These are phyloP conservation scores for Subanguina moxae DNA, from an alignment of 1,140 invertebrate species.

Conservation along the genomic window DNA sequence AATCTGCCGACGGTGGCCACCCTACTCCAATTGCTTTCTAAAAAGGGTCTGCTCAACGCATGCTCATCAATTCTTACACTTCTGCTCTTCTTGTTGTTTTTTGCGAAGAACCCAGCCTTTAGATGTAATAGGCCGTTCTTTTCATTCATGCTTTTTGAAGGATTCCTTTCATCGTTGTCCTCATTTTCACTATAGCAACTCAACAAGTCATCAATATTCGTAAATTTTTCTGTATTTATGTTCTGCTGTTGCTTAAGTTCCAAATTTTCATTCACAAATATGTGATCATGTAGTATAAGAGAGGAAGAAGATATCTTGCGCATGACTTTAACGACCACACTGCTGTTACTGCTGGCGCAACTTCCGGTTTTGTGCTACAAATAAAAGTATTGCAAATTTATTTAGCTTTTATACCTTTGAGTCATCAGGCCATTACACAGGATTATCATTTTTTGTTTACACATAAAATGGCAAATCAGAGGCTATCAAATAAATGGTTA, in stretches of 20 bases:
- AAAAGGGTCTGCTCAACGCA: slow-evolving; percentile 10
- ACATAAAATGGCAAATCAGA: too few relatives aligned
- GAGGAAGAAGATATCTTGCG: not conserved
- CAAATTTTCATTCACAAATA: not conserved
- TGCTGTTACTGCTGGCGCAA: not conserved
- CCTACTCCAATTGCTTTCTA: slow-evolving; percentile 28
- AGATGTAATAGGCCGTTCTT: not conserved
- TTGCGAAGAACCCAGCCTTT: not conserved
- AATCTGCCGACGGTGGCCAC: slow-evolving; percentile 24
- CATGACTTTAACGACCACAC: not conserved
- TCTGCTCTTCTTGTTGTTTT: not conserved
- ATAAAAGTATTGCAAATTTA: not conserved
- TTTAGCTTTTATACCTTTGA: too few relatives aligned
- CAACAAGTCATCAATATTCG: not conserved
- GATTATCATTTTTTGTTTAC: too few relatives aligned
- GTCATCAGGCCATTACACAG: too few relatives aligned
- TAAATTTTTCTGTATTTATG: not conserved
- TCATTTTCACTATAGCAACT: slow-evolving; percentile 15
- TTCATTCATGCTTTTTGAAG: not conserved
- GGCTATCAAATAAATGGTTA: too few relatives aligned
- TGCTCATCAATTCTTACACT: slow-evolving; percentile 5
- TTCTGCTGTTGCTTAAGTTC: not conserved
- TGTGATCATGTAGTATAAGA: not conserved
- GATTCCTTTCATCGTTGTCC: slow-evolving; percentile 10
- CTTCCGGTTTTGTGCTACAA: not conserved